Evolutionary conservation across 2,113 vertebrate genomes (phyloP).

Genomic region (Amphiprion percula): DNA sequence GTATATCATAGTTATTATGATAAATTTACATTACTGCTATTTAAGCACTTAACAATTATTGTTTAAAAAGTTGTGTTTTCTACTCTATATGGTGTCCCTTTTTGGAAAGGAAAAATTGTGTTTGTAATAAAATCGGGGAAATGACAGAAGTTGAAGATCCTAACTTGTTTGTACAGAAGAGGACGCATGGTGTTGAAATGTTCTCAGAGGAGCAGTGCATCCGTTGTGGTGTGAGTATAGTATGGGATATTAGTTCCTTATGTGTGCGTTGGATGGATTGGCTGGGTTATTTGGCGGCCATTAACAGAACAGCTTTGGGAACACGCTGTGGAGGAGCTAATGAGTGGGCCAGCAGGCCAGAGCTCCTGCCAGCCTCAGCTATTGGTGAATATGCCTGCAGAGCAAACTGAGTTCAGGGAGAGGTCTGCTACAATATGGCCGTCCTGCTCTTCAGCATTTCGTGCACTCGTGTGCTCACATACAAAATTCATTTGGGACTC

Average conservation of each 20-base stretch:
- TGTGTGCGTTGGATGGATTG: slow-evolving; percentile 42
- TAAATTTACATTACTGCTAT: slow-evolving; percentile 28
- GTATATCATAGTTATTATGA: slow-evolving; percentile 34
- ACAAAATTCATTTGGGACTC: slow-evolving; percentile 22
- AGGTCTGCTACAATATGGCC: slow-evolving; percentile 55
- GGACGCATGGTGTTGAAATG: slow-evolving; percentile 10
- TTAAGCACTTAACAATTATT: slow-evolving; percentile 37
- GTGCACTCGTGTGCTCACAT: slow-evolving; percentile 12
- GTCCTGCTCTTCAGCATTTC: slow-evolving; percentile 29
- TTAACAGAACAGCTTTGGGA: slow-evolving; percentile 65
- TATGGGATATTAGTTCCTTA: slow-evolving; percentile 27
- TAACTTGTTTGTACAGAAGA: slow-evolving; percentile 25
- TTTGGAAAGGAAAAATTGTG: slow-evolving; percentile 49
- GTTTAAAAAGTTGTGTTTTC: slow-evolving; percentile 51
- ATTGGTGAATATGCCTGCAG: slow-evolving; percentile 62
- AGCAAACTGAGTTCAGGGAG: slow-evolving; percentile 64
- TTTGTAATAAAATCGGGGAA: slow-evolving; percentile 74
- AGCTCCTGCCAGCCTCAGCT: slow-evolving; percentile 53
- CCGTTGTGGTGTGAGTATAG: slow-evolving; percentile 1
- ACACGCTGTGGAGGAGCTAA: slow-evolving; percentile 67
- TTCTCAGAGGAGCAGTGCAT: slow-evolving; percentile 6
- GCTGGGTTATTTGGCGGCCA: slow-evolving; percentile 54
- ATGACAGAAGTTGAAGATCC: slow-evolving; percentile 11
- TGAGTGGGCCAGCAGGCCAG: slow-evolving; percentile 58
- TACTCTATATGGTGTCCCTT: slow-evolving; percentile 59